Evolutionary conservation across 2,113 vertebrate genomes (phyloP), one percentile per base, ranked within the genome.

Genomic region (Planiliza haematocheilus): DNA sequence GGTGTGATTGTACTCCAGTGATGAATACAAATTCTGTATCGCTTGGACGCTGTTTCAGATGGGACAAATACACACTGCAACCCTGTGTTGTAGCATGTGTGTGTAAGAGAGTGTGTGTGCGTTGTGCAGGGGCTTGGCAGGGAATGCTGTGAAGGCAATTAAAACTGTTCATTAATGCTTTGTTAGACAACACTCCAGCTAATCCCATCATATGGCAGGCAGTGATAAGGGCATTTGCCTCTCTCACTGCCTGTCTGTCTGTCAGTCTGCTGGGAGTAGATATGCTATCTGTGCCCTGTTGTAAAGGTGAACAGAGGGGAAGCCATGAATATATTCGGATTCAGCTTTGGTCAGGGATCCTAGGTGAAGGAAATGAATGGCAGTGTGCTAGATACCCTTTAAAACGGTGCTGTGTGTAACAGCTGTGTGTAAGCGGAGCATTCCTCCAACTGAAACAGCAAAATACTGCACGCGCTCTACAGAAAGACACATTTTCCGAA

Each of bases 81-180:
- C 61, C 38, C 37, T 52, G 51, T 65, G 45, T 55, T 64, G n/a
- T 51, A 30, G 24, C 20, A 43, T 36, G 59, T 71, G 49, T 63
- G 53, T 68, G 52, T 38, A 58, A 24, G 39, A 67, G 60, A 42
- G 55, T 65, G 65, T 57, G 63, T 20, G 49, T 71, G 57, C 70
- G 72, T 72, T 20, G 53, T 82, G 70, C 57, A 74, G 68, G 39
- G 48, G 65, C 43, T 84, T 80, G 76, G 77, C 79, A 70, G 81
- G 30, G 39, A 70, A 71, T 79, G 77, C 63, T 50, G 37, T 83
- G 81, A 77, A 87, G 78, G 83, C 87, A 92, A 91, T 93, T 91
- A 91, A 92, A 91, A 86, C 60, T 86, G 81, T 84, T 86, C 89
- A 91, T 90, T 91, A 90, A 86, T 85, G 88, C 84, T 90, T 90